Evolutionary conservation across 2,797 vertebrate genomes (phyloP).

Genomic region (Kryptolebias ocellatus): DNA sequence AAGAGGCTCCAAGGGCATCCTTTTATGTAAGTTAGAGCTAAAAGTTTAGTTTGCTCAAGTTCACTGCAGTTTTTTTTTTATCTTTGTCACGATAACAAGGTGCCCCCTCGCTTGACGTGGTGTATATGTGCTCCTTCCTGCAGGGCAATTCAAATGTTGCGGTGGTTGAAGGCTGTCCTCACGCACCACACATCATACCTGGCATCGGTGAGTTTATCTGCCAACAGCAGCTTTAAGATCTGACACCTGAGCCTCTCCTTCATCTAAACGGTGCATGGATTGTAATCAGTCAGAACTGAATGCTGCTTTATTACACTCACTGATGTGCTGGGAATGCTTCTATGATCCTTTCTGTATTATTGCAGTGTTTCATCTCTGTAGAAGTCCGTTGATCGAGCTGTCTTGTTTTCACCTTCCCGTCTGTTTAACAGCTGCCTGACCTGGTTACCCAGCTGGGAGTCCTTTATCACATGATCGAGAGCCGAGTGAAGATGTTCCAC

Average conservation of each 20-base stretch:
- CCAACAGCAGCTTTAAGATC: background rate
- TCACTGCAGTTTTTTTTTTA: background rate
- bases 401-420: conserved; percentile 23
- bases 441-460: conserved; percentile 90
- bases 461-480: conserved; percentile 96
- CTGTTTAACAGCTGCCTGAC: conserved; percentile 87
- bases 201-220: conserved; percentile 88
- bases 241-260: background rate
- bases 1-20: conserved; percentile 94
- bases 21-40: conserved; percentile 82
- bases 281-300: background rate
- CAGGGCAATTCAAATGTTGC: conserved; percentile 92
- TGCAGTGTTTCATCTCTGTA: too few relatives aligned
- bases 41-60: background rate
- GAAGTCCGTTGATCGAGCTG: background rate
- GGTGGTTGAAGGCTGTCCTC: conserved; percentile 94
- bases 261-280: background rate
- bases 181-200: conserved; percentile 93
- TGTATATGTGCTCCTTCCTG: conserved; percentile 19
- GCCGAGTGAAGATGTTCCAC: conserved; percentile 93
- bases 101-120: background rate
- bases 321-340: too few relatives aligned
- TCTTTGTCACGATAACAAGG: background rate
- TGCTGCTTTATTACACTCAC: too few relatives aligned
- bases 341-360: too few relatives aligned